phyloP scores from a whole-genome alignment of 2,797 vertebrate genomes.

The Amblyraja radiata region DNA sequence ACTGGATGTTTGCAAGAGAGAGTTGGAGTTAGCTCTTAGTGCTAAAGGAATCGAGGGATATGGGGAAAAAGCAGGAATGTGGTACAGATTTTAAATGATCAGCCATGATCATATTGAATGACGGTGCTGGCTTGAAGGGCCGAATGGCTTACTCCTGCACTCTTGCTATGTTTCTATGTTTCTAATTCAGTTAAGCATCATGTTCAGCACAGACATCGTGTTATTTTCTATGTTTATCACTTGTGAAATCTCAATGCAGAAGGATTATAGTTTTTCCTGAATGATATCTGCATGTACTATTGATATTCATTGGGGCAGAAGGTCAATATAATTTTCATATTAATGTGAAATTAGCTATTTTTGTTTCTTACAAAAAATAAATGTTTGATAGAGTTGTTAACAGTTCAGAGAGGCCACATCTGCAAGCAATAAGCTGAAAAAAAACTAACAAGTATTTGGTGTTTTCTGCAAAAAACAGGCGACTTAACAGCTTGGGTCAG shows the following conservation, averaged over 20 bases:
- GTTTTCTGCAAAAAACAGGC: background rate
- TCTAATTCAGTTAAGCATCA: no score
- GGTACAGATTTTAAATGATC: no score
- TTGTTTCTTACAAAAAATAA: background rate
- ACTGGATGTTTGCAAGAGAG: no score
- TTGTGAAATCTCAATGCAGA: background rate
- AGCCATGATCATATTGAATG: no score
- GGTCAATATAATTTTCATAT: background rate
- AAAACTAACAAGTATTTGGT: background rate
- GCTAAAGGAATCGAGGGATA: no score
- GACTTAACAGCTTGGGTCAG: background rate
- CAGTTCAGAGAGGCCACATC: background rate
- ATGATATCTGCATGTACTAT: background rate
- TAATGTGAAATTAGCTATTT: background rate
- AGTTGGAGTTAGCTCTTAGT: no score
- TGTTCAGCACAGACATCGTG: no score
- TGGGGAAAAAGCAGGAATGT: no score
- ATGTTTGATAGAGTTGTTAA: background rate
- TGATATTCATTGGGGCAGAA: background rate
- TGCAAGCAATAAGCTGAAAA: background rate
- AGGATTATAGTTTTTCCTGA: background rate
- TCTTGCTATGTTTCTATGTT: no score
- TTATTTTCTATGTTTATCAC: no score
- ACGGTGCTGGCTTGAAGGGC: no score
- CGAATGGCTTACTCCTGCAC: no score